These are phyloP conservation scores for Sciurus carolinensis DNA, from an alignment of 2,797 vertebrate species.

Conservation along the genomic window DNA sequence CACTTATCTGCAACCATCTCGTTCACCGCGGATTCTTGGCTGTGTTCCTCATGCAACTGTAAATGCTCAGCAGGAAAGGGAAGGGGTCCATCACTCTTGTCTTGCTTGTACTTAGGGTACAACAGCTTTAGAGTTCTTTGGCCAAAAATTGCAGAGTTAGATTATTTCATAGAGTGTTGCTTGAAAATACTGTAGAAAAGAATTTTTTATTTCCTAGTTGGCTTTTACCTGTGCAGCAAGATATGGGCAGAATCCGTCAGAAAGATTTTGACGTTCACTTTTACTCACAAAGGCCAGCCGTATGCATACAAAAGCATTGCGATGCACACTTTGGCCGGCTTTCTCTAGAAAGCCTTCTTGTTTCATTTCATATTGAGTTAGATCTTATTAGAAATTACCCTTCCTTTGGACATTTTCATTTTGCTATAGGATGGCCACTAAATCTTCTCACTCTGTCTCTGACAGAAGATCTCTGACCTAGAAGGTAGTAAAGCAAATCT, in stretches of 20 bases:
- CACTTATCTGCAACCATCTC: not conserved
- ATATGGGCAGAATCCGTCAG: not conserved
- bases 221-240: not conserved
- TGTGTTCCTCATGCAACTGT: not conserved
- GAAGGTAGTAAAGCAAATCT: not conserved
- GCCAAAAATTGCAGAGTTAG: not conserved
- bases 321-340: not conserved
- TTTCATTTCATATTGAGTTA: not conserved
- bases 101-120: not conserved
- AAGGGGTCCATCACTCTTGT: not conserved
- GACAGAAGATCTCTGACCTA: not conserved
- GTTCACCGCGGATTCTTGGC: not conserved
- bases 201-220: not conserved
- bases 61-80: conserved; percentile 11
- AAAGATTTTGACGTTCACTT: not conserved
- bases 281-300: not conserved
- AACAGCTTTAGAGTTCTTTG: not conserved
- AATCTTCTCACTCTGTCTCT: not conserved
- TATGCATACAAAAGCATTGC: not conserved
- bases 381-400: conserved; percentile 39
- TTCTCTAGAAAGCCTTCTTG: not conserved
- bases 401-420: not conserved
- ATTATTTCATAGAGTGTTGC: not conserved
- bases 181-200: conserved; percentile 7
- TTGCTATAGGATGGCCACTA: not conserved